Evolutionary conservation across 2,113 vertebrate species (phyloP).

Genomic region (Aegithalos caudatus): DNA sequence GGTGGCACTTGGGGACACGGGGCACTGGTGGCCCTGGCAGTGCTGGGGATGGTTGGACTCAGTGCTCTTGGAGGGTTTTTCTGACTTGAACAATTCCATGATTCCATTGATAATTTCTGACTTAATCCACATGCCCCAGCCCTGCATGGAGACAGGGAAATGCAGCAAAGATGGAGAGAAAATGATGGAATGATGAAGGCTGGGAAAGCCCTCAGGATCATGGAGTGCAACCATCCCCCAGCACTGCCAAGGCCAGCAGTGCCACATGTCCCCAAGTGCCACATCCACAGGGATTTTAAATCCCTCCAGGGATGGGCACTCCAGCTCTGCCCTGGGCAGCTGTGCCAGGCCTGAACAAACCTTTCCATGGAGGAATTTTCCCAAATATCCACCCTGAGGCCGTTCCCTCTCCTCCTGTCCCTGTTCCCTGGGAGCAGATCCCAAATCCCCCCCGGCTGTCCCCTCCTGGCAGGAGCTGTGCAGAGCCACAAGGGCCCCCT

Average conservation of each 20-base stretch:
- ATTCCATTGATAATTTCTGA: fast-evolving
- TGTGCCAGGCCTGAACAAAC: background rate
- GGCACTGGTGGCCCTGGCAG: background rate
- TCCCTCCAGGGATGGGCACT: background rate
- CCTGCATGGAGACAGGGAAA: fast-evolving
- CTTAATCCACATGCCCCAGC: background rate
- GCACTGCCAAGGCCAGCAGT: background rate
- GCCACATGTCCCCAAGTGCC: fast-evolving
- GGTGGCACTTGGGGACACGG: background rate
- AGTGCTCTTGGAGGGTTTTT: fast-evolving
- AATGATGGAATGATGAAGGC: background rate
- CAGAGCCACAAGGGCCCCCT: background rate
- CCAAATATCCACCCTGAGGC: background rate
- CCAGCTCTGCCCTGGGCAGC: background rate
- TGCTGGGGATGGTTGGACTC: background rate
- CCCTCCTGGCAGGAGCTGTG: background rate
- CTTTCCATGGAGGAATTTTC: background rate
- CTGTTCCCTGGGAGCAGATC: background rate
- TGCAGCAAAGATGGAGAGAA: fast-evolving
- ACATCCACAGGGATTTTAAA: background rate
- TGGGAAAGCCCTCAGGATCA: background rate
- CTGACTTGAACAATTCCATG: background rate
- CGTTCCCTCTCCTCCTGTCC: background rate
- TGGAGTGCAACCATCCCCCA: background rate
- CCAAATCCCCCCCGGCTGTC: background rate